A percentile compares a stretch with the other conserved stretches of the same genome.
Conservation (phyloP, 1,140 invertebrate species). For the Neotoxoptera formosana region DNA sequence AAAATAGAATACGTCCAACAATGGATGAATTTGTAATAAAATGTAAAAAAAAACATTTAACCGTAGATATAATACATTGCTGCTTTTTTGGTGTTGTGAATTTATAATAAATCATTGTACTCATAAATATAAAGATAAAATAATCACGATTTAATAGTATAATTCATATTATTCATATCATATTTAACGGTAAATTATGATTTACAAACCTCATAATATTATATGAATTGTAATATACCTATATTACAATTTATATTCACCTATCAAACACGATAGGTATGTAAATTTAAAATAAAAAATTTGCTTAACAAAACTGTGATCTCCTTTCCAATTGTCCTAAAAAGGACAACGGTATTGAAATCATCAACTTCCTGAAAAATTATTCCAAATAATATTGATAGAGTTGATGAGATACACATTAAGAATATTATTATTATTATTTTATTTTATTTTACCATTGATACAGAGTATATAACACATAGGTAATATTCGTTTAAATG, state of each 20-base stretch:
- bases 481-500: no score
- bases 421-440: neutral
- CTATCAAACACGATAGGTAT: neutral
- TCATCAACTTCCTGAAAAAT: neutral
- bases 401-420: neutral
- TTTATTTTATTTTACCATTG: no score
- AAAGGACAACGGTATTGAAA: neutral
- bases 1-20: neutral
- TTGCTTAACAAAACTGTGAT: neutral
- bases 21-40: neutral
- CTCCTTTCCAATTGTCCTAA: neutral
- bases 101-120: neutral
- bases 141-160: neutral
- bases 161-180: neutral
- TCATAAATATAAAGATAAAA: neutral
- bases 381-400: neutral
- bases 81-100: neutral
- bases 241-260: neutral
- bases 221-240: constrained; percentile 1
- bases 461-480: no score
- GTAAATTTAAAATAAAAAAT: neutral
- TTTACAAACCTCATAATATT: neutral
- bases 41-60: neutral
- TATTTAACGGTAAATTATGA: neutral
- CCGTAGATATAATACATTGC: neutral